These are phyloP conservation scores for Leuctra nigra DNA, from an alignment of 2,888 invertebrate genomes.

Conservation along the genomic window DNA sequence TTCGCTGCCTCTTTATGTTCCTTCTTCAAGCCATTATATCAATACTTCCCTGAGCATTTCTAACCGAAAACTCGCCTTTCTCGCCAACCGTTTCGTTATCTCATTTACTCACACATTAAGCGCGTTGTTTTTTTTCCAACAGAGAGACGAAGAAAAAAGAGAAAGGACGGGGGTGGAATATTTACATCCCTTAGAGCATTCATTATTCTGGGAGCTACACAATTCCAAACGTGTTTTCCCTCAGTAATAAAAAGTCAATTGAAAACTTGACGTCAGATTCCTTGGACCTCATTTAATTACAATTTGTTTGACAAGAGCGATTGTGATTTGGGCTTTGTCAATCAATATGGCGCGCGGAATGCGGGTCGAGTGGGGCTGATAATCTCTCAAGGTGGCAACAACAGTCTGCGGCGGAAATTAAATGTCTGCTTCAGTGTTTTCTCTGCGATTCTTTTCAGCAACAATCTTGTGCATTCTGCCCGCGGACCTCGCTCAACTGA, in stretches of 20 bases:
- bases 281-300: conserved; percentile 14
- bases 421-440: conserved; percentile 16
- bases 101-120: conserved; percentile 9
- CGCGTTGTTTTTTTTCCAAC: conserved; percentile 9
- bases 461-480: too few relatives aligned
- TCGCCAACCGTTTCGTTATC: conserved; percentile 9
- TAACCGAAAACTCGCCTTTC: background rate
- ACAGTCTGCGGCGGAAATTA: conserved; percentile 22
- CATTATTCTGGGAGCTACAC: background rate
- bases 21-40: background rate
- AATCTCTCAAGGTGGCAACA: background rate
- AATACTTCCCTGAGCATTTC: background rate
- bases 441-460: background rate
- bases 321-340: conserved; percentile 4
- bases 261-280: conserved; percentile 2
- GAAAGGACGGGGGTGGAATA: background rate
- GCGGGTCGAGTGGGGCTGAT: too few relatives aligned
- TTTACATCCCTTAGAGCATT: conserved; percentile 3
- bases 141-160: too few relatives aligned
- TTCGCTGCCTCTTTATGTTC: background rate
- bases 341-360: background rate
- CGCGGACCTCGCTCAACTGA: too few relatives aligned
- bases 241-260: background rate
- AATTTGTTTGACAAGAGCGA: conserved; percentile 14
- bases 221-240: background rate